Evolutionary conservation across 1,140 invertebrate species (phyloP).

Genomic region (Ceratosolen fusciceps): DNA sequence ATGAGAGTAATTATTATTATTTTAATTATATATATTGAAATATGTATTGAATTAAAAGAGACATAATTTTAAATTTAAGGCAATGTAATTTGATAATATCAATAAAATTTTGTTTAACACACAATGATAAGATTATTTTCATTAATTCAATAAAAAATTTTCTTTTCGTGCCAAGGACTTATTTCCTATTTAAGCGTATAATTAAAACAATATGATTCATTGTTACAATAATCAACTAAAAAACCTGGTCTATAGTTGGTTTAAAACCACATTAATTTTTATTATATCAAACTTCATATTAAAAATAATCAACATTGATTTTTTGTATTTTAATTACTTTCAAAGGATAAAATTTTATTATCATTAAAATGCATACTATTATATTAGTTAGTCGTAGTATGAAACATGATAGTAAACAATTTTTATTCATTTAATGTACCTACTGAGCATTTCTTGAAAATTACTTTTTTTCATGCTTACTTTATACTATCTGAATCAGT

Average conservation of each 20-base stretch:
- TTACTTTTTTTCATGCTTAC: too few species aligned
- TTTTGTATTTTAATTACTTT: too few species aligned
- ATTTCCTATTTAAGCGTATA: background rate
- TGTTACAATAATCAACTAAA: background rate
- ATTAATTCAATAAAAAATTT: constrained; percentile 7
- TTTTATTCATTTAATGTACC: too few species aligned
- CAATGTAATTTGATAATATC: constrained; percentile 1
- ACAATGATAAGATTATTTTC: background rate
- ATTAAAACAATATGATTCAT: constrained; percentile 16
- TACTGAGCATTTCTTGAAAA: too few species aligned
- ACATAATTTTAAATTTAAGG: background rate
- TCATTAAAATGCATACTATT: too few species aligned
- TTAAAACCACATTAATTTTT: background rate
- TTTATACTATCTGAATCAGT: too few species aligned
- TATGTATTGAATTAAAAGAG: too few species aligned
- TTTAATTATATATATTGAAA: too few species aligned
- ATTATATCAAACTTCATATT: background rate
- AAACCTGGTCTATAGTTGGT: background rate
- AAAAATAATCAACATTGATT: background rate
- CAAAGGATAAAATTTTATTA: too few species aligned
- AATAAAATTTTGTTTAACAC: background rate
- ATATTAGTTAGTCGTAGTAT: too few species aligned
- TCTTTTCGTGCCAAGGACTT: background rate
- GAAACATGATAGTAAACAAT: too few species aligned
- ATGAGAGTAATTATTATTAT: too few species aligned